A percentile compares a stretch with the other conserved stretches of the same genome.
These are phyloP conservation scores for Caradrina clavipalpis DNA, from an alignment of 2,888 invertebrate species.

Conservation along the genomic window DNA sequence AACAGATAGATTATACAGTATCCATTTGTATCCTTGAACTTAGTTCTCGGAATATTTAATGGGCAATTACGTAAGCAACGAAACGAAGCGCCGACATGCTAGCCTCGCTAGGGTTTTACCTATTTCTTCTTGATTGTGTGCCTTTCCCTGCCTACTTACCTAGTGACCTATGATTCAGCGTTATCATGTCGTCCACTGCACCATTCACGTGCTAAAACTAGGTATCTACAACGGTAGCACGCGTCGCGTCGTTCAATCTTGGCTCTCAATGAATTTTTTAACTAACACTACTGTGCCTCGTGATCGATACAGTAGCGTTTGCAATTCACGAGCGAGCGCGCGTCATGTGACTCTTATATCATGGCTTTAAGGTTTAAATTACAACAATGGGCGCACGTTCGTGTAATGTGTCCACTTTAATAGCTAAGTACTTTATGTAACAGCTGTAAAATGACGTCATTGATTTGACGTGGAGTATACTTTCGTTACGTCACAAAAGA, in stretches of 20 bases:
- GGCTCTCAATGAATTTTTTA: constrained; percentile 17
- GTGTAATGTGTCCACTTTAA: background rate
- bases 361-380: background rate
- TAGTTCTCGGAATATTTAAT: constrained; percentile 18
- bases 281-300: constrained; percentile 15
- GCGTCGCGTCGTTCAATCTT: background rate
- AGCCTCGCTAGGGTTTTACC: background rate
- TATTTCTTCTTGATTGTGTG: background rate
- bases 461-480: constrained; percentile 11
- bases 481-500: constrained; percentile 13
- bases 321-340: background rate
- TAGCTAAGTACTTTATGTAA: constrained; percentile 27
- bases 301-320: constrained; percentile 9
- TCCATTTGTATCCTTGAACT: constrained; percentile 46
- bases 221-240: background rate
- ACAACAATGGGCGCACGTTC: background rate
- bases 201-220: constrained; percentile 9
- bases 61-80: constrained; percentile 29
- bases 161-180: background rate
- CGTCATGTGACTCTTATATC: background rate
- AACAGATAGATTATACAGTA: background rate
- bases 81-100: background rate
- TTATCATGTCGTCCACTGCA: background rate
- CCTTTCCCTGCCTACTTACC: background rate
- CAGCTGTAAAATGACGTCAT: constrained; percentile 35